Evolutionary conservation across 2,888 invertebrate genomes (phyloP).

Genomic region (Cyclophora albipunctata): DNA sequence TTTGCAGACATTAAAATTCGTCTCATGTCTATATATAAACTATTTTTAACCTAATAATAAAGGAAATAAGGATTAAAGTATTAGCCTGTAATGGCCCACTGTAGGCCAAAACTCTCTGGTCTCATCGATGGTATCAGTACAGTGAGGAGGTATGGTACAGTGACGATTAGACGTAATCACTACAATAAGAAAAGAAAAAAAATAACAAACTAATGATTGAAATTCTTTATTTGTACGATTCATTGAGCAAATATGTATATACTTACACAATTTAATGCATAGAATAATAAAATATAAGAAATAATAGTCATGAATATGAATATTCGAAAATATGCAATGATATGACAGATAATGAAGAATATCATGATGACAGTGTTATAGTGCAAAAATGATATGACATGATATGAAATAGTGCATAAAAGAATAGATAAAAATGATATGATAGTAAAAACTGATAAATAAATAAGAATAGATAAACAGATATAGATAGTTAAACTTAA

Average conservation of each 20-base stretch:
- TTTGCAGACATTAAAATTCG: no score
- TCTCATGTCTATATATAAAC: no score
- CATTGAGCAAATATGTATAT: slow-evolving; percentile 21
- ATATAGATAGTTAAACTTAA: slow-evolving; percentile 1
- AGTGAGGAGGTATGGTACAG: no score
- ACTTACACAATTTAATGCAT: slow-evolving; percentile 3
- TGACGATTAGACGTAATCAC: no score
- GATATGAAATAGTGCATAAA: slow-evolving; percentile 10
- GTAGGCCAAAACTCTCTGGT: no score
- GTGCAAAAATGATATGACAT: slow-evolving; percentile 3
- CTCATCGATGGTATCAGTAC: no score
- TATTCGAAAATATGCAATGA: not conserved
- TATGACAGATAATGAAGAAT: no score
- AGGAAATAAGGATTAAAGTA: no score
- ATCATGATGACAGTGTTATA: no score
- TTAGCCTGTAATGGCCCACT: no score
- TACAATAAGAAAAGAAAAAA: no score
- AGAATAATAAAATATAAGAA: slow-evolving; percentile 4
- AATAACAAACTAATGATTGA: slow-evolving; percentile 13
- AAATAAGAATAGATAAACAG: slow-evolving; percentile 9
- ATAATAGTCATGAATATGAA: slow-evolving; percentile 6
- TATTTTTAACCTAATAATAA: no score
- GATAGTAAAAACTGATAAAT: slow-evolving; percentile 2
- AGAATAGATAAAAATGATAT: slow-evolving; percentile 3
- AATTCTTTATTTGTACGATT: slow-evolving; percentile 71